Percentiles rank a stretch among this genome's conserved stretches.
Conservation (phyloP, 2,113 vertebrate species). For the Lepisosteus osseus region DNA sequence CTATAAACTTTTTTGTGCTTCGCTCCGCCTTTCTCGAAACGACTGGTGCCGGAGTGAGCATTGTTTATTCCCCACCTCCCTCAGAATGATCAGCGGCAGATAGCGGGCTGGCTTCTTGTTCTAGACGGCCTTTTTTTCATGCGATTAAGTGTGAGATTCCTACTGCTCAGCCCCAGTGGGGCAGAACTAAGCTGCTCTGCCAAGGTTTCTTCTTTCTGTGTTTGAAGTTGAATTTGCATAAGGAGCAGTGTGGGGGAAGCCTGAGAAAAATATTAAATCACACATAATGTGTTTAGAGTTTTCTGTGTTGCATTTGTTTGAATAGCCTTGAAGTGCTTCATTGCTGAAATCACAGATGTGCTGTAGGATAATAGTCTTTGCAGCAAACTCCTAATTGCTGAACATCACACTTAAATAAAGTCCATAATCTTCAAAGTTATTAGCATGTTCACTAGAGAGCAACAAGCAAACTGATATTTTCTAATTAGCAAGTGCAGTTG, state of each 20-base stretch:
- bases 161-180: background rate
- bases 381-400: conserved; percentile 16
- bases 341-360: conserved; percentile 12
- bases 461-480: conserved; percentile 10
- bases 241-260: background rate
- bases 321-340: conserved; percentile 13
- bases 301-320: background rate
- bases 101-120: background rate
- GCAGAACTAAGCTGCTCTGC: conserved; percentile 5
- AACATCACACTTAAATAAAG: conserved; percentile 10
- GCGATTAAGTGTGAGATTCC: background rate
- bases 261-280: conserved; percentile 9
- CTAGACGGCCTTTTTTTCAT: background rate
- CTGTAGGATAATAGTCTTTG: conserved; percentile 3
- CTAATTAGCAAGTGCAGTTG: conserved; percentile 13
- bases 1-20: background rate
- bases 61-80: background rate
- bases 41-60: background rate
- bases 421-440: conserved; percentile 6
- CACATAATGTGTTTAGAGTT: conserved; percentile 5
- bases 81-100: background rate
- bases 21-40: background rate
- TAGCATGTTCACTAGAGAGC: conserved; percentile 12
- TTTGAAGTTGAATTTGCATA: background rate
- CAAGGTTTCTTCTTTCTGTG: conserved; percentile 4